Conservation (phyloP, 2,888 invertebrate genomes). For the Sarcophaga caerulescens region DNA sequence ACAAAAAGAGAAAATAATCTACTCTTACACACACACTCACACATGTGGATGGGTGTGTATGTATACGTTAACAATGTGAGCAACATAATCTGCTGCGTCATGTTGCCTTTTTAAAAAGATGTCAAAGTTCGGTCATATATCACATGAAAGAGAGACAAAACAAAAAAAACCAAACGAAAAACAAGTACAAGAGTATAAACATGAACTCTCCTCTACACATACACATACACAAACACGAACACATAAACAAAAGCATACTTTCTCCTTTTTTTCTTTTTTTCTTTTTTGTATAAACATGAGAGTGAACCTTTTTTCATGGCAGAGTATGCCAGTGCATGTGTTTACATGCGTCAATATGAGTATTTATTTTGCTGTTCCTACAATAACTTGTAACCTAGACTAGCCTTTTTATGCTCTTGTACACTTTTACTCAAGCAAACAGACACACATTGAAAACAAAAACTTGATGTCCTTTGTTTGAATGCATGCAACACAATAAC, state of each 20-base stretch:
- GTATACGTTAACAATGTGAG: conserved; percentile 6
- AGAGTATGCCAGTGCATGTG: neutral
- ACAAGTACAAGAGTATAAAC: conserved; percentile 41
- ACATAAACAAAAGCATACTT: neutral
- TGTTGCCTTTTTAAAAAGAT: conserved; percentile 69
- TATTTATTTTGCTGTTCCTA: conserved; percentile 13
- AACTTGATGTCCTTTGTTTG: conserved; percentile 9
- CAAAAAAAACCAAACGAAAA: conserved; percentile 3
- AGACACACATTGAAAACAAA: neutral
- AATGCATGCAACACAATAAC: neutral
- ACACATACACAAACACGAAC: neutral
- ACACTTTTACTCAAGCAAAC: neutral
- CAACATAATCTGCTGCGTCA: conserved; percentile 68
- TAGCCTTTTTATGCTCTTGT: conserved; percentile 36
- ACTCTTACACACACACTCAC: conserved; percentile 3
- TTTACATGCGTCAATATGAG: neutral
- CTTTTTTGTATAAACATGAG: neutral
- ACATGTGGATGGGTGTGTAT: neutral
- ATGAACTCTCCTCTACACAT: conserved; percentile 11
- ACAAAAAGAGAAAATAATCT: neutral
- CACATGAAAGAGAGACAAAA: conserved; percentile 40
- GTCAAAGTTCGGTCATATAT: conserved; percentile 71
- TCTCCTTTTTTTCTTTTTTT: neutral
- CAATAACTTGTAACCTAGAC: conserved; percentile 50
- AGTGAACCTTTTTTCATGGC: neutral